Conservation (phyloP, 2,113 vertebrate species). For the Laticauda colubrina region DNA sequence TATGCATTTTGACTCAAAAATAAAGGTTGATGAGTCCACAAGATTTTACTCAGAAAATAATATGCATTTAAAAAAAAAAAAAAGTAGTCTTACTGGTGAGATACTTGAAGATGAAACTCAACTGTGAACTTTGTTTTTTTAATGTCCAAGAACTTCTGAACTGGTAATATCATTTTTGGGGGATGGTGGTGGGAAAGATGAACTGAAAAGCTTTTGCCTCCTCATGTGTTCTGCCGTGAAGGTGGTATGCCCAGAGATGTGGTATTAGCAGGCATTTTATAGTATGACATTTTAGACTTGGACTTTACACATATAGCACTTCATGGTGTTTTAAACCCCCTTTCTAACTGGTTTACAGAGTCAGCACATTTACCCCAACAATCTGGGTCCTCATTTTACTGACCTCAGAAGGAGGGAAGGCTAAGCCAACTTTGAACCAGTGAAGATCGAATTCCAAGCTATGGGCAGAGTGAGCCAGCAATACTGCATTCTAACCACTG, state of each 20-base stretch:
- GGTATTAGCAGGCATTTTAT: background rate
- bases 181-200: background rate
- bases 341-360: too few relatives aligned
- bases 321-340: too few relatives aligned
- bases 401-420: too few relatives aligned
- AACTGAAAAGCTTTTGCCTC: background rate
- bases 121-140: background rate
- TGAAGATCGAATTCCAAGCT: too few relatives aligned
- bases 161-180: background rate
- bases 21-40: background rate
- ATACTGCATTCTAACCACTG: too few relatives aligned
- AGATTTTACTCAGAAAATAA: background rate
- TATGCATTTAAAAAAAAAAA: background rate
- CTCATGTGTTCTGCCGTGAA: background rate
- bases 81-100: background rate
- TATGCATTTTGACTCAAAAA: background rate
- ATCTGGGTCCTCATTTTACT: too few relatives aligned
- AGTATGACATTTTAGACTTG: too few relatives aligned
- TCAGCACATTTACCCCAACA: too few relatives aligned
- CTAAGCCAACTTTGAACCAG: too few relatives aligned
- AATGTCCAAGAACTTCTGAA: background rate
- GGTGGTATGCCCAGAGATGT: background rate
- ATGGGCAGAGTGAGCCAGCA: too few relatives aligned
- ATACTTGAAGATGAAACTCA: background rate
- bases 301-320: too few relatives aligned